These are phyloP conservation scores for Arctia plantaginis DNA, from an alignment of 2,888 invertebrate species.

Conservation along the genomic window DNA sequence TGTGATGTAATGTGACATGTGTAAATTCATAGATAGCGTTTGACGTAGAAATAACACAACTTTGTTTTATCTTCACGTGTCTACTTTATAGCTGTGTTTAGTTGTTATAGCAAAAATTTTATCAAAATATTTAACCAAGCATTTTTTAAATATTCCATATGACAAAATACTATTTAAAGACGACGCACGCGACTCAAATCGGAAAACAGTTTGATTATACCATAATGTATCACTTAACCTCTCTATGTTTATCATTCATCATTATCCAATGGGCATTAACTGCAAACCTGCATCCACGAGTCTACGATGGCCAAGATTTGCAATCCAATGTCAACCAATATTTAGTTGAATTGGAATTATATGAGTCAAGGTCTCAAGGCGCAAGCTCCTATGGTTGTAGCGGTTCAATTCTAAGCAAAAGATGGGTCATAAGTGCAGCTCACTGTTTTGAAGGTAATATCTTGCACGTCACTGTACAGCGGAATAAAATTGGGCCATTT, in stretches of 20 bases:
- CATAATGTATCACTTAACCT: constrained; percentile 4
- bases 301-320: constrained; percentile 41
- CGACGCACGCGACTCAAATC: not conserved
- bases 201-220: not conserved
- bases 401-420: constrained; percentile 50
- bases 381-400: constrained; percentile 33
- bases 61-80: not conserved
- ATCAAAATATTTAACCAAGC: not conserved
- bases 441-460: constrained; percentile 47
- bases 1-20: not conserved
- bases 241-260: not conserved
- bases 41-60: not conserved
- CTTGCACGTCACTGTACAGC: constrained; percentile 7
- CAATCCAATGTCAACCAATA: constrained; percentile 41
- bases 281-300: constrained; percentile 2
- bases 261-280: constrained; percentile 4
- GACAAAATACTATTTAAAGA: constrained; percentile 1
- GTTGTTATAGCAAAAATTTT: not conserved
- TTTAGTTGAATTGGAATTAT: constrained; percentile 39
- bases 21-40: not conserved
- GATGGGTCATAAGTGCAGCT: constrained; percentile 53
- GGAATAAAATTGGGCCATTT: accelerated
- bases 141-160: constrained; percentile 1
- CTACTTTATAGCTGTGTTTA: not conserved
- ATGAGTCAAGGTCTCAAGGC: too few relatives aligned